Evolutionary conservation across 2,113 vertebrate genomes (phyloP).

Genomic region (Crocuta crocuta): DNA sequence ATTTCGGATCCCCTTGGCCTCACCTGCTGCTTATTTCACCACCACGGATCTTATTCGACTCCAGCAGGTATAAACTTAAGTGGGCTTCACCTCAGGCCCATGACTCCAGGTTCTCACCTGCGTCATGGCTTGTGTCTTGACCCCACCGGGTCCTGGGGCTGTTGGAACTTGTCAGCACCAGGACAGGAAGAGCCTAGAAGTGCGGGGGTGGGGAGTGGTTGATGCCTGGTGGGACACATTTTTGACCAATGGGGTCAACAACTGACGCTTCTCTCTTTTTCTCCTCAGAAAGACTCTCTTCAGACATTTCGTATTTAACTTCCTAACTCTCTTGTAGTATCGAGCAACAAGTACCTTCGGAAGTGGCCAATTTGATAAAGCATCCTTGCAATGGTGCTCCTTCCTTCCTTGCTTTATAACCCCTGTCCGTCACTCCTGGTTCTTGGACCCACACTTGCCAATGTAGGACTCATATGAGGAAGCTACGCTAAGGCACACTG

Average conservation of each 20-base stretch:
- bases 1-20: neutral
- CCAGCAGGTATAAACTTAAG: neutral
- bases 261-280: neutral
- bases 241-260: neutral
- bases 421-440: neutral
- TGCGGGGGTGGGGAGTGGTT: neutral
- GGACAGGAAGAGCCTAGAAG: neutral
- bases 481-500: neutral
- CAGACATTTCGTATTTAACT: neutral
- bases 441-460: neutral
- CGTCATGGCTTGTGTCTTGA: neutral
- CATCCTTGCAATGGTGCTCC: neutral
- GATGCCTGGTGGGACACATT: neutral
- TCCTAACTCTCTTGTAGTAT: neutral
- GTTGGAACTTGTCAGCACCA: neutral
- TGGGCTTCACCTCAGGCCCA: neutral
- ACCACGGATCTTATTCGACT: neutral
- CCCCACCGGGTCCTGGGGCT: neutral
- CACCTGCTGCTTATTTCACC: neutral
- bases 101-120: neutral
- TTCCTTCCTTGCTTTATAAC: neutral
- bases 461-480: neutral
- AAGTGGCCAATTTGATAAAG: neutral
- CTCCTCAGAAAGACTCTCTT: neutral
- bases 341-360: neutral